These are phyloP conservation scores for Pterocles orientalis DNA, from an alignment of 2,113 vertebrate genomes.

Conservation along the genomic window DNA sequence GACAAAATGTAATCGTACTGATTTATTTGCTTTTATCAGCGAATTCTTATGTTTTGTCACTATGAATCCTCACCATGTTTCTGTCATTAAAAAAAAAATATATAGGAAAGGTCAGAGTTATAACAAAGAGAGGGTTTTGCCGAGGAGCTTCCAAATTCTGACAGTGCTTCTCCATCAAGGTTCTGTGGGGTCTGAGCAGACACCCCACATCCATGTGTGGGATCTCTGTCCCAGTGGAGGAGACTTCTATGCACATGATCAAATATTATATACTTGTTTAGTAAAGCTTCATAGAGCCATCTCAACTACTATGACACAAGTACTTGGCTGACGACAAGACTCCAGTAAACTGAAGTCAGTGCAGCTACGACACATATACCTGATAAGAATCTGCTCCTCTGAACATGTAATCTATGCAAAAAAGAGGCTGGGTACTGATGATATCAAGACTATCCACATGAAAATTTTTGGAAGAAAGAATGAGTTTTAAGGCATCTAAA, in stretches of 20 bases:
- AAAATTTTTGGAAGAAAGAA: neutral
- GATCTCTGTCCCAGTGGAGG: neutral
- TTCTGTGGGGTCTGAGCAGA: neutral
- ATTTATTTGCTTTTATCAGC: neutral
- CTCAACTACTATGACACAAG: neutral
- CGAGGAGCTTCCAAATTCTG: neutral
- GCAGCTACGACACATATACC: neutral
- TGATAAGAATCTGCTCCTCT: neutral
- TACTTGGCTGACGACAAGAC: neutral
- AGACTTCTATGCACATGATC: neutral
- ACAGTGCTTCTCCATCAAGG: neutral
- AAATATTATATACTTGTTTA: neutral
- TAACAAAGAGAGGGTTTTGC: neutral
- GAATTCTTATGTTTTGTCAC: neutral
- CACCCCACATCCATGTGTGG: neutral
- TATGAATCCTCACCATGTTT: neutral
- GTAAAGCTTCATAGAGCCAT: neutral
- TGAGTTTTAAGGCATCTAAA: neutral
- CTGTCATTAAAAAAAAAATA: neutral
- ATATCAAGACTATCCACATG: neutral
- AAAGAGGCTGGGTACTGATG: neutral
- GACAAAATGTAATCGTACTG: neutral
- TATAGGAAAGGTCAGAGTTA: neutral
- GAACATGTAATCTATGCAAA: fast-evolving
- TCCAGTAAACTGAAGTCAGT: neutral